Evolutionary conservation across 2,797 vertebrate genomes (phyloP), one percentile per base, ranked within the genome.

Genomic region (Molossus alvarezi): DNA sequence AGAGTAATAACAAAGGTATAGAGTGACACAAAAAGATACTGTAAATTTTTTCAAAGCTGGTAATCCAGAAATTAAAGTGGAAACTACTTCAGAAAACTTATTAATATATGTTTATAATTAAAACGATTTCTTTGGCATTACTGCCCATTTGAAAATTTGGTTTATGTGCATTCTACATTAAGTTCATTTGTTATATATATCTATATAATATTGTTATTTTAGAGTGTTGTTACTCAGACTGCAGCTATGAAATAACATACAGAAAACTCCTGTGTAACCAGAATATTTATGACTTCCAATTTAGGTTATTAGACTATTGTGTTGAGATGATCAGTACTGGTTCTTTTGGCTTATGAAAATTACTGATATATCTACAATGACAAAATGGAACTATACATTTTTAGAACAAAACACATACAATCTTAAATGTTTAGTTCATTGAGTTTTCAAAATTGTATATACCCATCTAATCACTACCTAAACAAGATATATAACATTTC

Each of bases 21-120:
- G 71, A 97, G 83, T 96, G 98, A 97, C 98, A 58, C 62, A 97
- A 80, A 89, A 79, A 95, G 29, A 88, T 97, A 92, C 37, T 95
- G 92, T 94, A 97, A 81, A 57, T 60, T 4, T 9, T 81, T 92
- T 90, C 67, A 88, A 91, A 88, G n/a, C 27, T 73, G 51, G 13
- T 58, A 72, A 60, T 77, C 45, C 21, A 91, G 18, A 96, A 95
- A 83, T 77, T 89, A 84, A 97, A 85, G 9, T 88, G 18, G 58
- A 93, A 88, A 48, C 21, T 25, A 73, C n/a, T 95, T 92, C 41
- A 89, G 71, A 67, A 84, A 81, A 71, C 6, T 23, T 84, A 14
- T 90, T 86, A 85, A 94, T 82, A 75, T 10, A 41, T 88, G 9
- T 37, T 97, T 88, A 77, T 92, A 82, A 80, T 94, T 91, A 92